Evolutionary conservation across 2,888 invertebrate genomes (phyloP).

Genomic region (Helobdella robusta): DNA sequence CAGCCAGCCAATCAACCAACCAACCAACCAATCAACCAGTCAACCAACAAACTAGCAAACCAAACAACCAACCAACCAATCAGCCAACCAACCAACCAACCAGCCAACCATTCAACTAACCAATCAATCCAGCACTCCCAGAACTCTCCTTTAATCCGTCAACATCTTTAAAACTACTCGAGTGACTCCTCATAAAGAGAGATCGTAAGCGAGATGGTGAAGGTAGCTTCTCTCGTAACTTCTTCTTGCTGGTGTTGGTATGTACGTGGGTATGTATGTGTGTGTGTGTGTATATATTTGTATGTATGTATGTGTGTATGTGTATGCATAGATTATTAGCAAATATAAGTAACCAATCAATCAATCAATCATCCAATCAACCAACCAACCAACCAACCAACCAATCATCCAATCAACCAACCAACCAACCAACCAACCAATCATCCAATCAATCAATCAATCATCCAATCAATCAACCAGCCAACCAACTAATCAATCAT

Average conservation of each 20-base stretch:
- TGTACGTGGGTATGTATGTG: background rate
- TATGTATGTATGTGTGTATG: background rate
- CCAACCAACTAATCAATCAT: background rate
- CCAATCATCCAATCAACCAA: background rate
- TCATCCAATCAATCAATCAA: background rate
- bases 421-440: background rate
- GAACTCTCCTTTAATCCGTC: no score
- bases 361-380: background rate
- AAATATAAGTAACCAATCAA: background rate
- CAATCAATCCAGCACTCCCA: no score
- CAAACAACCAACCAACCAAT: background rate
- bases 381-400: background rate
- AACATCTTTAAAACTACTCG: conserved; percentile 16
- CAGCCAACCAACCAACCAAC: background rate
- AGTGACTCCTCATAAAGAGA: conserved; percentile 20
- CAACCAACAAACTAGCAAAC: background rate
- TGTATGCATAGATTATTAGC: background rate
- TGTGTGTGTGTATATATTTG: background rate
- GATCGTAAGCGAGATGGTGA: conserved; percentile 15
- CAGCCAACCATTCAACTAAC: background rate
- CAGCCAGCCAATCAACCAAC: no score
- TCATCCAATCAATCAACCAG: background rate
- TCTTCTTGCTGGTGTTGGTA: conserved; percentile 23
- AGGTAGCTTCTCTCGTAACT: conserved; percentile 14
- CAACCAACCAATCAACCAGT: no score